phyloP scores from a whole-genome alignment of 35 echinoderm and acorn worm species.

The Patiria miniata region DNA sequence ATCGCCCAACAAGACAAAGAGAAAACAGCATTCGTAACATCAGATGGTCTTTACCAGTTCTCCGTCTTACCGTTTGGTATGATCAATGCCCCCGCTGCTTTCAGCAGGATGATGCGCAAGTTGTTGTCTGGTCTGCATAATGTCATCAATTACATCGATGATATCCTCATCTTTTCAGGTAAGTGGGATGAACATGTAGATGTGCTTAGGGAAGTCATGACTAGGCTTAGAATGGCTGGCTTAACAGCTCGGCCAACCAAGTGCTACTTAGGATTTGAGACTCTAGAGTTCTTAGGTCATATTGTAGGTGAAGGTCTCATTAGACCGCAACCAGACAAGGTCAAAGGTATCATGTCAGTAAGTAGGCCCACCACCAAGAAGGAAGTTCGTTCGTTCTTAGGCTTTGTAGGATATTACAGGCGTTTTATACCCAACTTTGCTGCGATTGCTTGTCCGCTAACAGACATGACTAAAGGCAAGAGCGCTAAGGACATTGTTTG shows the following conservation, averaged over 20 bases:
- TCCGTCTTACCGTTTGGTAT: slow-evolving; percentile 61
- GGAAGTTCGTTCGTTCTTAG: slow-evolving; percentile 46
- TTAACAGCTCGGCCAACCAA: slow-evolving; percentile 65
- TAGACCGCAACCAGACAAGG: slow-evolving; percentile 32
- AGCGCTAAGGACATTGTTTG: slow-evolving; percentile 39
- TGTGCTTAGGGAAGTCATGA: neutral
- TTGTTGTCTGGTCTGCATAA: slow-evolving; percentile 29
- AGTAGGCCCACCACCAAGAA: slow-evolving; percentile 51
- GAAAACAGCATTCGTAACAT: slow-evolving; percentile 67
- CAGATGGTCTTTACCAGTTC: slow-evolving; percentile 58
- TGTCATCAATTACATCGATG: slow-evolving; percentile 66
- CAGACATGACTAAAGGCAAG: slow-evolving; percentile 47
- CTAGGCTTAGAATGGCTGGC: neutral
- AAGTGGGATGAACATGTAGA: slow-evolving; percentile 51
- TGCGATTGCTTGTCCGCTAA: slow-evolving; percentile 53
- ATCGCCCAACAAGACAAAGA: slow-evolving; percentile 36
- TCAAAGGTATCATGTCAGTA: slow-evolving; percentile 27
- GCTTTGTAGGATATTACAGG: slow-evolving; percentile 51
- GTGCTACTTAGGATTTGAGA: slow-evolving; percentile 55
- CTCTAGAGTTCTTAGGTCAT: slow-evolving; percentile 64
- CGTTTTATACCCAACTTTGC: slow-evolving; percentile 57
- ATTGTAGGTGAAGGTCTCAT: slow-evolving; percentile 49
- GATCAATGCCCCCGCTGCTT: slow-evolving; percentile 38
- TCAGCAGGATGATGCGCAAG: slow-evolving; percentile 56
- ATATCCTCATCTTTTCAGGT: slow-evolving; percentile 21